Evolutionary conservation across 2,113 vertebrate genomes (phyloP).

Genomic region (Pteropus alecto): DNA sequence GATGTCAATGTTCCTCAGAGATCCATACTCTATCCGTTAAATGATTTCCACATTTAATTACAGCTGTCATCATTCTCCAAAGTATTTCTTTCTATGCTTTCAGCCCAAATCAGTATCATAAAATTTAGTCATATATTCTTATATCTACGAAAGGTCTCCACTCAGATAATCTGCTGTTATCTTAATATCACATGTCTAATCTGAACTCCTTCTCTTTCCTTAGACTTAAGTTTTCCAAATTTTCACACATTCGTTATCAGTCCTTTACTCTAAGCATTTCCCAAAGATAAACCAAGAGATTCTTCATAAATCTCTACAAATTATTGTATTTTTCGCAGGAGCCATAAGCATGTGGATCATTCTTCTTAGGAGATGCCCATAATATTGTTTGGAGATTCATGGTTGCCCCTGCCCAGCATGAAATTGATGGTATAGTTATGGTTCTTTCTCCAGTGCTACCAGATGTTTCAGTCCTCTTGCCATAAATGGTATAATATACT

Average conservation of each 20-base stretch:
- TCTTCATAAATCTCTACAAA: neutral
- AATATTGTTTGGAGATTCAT: neutral
- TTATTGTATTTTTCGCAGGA: neutral
- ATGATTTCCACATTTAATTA: neutral
- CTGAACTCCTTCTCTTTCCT: neutral
- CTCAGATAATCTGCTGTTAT: neutral
- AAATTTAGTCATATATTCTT: neutral
- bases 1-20: neutral
- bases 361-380: neutral
- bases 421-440: neutral
- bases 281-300: neutral
- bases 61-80: neutral
- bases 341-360: neutral
- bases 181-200: neutral
- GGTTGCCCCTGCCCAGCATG: fast-evolving
- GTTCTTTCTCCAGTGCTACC: neutral
- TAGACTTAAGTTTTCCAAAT: neutral
- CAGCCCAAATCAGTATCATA: neutral
- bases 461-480: neutral
- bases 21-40: neutral
- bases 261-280: neutral
- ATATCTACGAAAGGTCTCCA: neutral
- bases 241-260: neutral
- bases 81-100: neutral
- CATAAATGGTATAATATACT: neutral